phyloP scores from a whole-genome alignment of 2,888 invertebrate genomes.

The Epirrita christyi region DNA sequence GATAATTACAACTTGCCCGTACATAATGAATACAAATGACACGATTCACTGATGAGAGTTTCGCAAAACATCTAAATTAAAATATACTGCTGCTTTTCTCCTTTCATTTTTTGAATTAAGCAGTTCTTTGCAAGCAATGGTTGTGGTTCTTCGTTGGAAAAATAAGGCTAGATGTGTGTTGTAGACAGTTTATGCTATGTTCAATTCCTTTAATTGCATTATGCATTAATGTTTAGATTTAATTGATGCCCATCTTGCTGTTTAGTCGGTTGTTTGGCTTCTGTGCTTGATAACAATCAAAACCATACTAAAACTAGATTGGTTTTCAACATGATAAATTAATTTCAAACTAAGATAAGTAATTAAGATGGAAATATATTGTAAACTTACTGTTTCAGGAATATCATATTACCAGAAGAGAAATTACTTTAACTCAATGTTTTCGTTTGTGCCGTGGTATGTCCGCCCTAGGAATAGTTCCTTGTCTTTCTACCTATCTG shows the following conservation, averaged over 20 bases:
- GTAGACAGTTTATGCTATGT: conserved; percentile 31
- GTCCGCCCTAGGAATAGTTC: no score
- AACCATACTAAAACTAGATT: background rate
- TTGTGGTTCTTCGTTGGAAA: background rate
- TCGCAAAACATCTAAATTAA: conserved; percentile 1
- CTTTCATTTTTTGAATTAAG: background rate
- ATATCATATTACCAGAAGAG: no score
- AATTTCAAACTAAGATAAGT: no score
- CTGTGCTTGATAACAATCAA: background rate
- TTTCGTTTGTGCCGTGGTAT: no score
- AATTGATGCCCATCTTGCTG: conserved; percentile 24
- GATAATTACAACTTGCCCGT: conserved; percentile 57
- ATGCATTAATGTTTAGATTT: conserved; percentile 39
- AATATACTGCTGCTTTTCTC: conserved; percentile 15
- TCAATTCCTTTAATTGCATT: conserved; percentile 49
- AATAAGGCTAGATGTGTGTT: conserved; percentile 15
- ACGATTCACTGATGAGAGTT: conserved; percentile 30
- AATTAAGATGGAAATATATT: no score
- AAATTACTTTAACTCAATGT: no score
- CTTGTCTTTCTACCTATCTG: no score
- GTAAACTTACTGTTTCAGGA: no score
- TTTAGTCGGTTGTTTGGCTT: conserved; percentile 17
- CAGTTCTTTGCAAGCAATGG: conserved; percentile 14
- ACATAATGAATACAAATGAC: conserved; percentile 62
- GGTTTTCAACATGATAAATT: no score